Percentiles rank a stretch among this genome's conserved stretches.
phyloP scores from a whole-genome alignment of 2,113 vertebrate genomes.

The Argyrosomus japonicus region DNA sequence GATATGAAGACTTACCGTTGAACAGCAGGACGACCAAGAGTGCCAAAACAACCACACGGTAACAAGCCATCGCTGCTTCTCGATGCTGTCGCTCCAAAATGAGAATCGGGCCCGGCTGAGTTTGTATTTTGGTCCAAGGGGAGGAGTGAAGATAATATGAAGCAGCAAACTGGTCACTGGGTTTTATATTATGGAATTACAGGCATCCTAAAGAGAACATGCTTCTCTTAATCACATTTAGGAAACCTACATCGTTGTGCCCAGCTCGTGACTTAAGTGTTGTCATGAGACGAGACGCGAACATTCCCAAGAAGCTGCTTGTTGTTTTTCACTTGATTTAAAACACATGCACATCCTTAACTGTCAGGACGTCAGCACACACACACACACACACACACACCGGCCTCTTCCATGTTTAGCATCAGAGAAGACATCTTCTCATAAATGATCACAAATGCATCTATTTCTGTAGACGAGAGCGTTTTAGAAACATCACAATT shows the following conservation, averaged over 20 bases:
- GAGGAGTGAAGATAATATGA: slow-evolving; percentile 70
- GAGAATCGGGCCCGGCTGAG: slow-evolving; percentile 23
- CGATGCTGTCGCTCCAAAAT: slow-evolving; percentile 43
- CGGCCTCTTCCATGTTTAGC: not conserved
- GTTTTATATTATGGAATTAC: slow-evolving; percentile 61
- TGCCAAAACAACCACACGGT: slow-evolving; percentile 60
- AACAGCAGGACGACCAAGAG: slow-evolving; percentile 75
- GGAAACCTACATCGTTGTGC: slow-evolving; percentile 35
- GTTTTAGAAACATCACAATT: slow-evolving; percentile 6
- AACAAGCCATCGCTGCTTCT: slow-evolving; percentile 71
- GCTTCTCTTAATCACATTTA: slow-evolving; percentile 76
- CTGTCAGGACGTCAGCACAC: not conserved
- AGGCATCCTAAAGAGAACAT: slow-evolving; percentile 43
- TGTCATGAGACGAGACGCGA: slow-evolving; percentile 67
- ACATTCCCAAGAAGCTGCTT: slow-evolving; percentile 40
- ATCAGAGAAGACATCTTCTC: not conserved
- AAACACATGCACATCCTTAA: slow-evolving; percentile 64
- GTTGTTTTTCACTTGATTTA: slow-evolving; percentile 58
- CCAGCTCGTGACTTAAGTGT: slow-evolving; percentile 42
- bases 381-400: too few species aligned
- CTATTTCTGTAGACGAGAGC: not conserved
- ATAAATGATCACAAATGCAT: not conserved
- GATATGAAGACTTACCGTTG: slow-evolving; percentile 72
- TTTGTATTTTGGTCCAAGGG: slow-evolving; percentile 57
- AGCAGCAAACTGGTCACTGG: slow-evolving; percentile 56